Percentiles rank a stretch among this genome's conserved stretches.
phyloP scores from a whole-genome alignment of 2,888 invertebrate genomes.

The Agriotes lineatus region DNA sequence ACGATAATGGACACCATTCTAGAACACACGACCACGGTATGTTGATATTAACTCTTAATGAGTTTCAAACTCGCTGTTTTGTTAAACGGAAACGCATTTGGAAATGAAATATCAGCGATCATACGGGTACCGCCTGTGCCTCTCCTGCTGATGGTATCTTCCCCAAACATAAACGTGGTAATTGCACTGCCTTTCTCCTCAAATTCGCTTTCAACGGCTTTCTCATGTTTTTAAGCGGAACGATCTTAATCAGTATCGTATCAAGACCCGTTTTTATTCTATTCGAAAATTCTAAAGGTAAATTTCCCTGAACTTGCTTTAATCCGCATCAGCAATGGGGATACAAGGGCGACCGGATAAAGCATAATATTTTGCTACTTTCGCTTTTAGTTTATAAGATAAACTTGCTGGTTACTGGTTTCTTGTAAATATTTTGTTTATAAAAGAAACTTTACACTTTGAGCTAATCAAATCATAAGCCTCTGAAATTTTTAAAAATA shows the following conservation, averaged over 20 bases:
- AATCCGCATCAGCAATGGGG: too few species aligned
- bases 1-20: conserved; percentile 61
- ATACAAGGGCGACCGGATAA: too few species aligned
- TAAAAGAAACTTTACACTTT: too few species aligned
- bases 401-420: too few species aligned
- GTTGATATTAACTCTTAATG: conserved; percentile 28
- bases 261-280: too few species aligned
- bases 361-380: too few species aligned
- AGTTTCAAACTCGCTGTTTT: conserved; percentile 6
- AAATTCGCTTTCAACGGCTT: neutral
- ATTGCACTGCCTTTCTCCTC: conserved; percentile 5
- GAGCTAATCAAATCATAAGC: too few species aligned
- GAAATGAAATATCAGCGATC: neutral
- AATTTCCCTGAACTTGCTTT: too few species aligned
- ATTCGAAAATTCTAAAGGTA: too few species aligned
- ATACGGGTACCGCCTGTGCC: neutral
- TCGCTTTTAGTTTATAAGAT: too few species aligned
- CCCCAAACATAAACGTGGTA: conserved; percentile 1
- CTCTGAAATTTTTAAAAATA: too few species aligned
- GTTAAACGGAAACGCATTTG: conserved; percentile 1
- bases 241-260: neutral
- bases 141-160: neutral
- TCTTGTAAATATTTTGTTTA: too few species aligned
- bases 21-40: conserved; percentile 49
- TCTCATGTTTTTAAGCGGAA: neutral